Conservation (phyloP, 2,797 vertebrate species). For the Rallus crepitans region DNA sequence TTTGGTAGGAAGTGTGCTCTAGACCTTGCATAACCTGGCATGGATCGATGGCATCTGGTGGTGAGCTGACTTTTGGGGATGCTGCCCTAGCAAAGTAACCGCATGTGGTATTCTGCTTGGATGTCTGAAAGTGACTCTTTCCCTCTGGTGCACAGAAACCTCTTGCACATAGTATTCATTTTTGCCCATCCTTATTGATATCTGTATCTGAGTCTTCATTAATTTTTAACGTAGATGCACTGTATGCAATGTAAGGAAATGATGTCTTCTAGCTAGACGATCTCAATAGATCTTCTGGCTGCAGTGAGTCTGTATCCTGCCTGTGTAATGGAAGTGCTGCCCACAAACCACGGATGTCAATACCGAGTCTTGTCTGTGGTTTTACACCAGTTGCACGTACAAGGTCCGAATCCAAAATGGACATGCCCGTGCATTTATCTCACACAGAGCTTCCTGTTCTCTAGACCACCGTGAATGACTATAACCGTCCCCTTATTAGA, state of each 20-base stretch:
- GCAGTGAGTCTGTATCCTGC: slow-evolving; percentile 33
- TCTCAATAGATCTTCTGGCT: background rate
- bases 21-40: slow-evolving; percentile 32
- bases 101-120: background rate
- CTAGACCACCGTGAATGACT: background rate
- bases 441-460: background rate
- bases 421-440: background rate
- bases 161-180: background rate
- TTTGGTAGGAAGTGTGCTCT: background rate
- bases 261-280: background rate
- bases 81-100: background rate
- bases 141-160: background rate
- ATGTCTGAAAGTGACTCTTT: background rate
- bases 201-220: background rate
- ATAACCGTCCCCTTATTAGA: background rate
- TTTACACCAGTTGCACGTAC: background rate
- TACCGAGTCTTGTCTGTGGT: background rate
- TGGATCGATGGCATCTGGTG: background rate
- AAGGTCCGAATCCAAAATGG: background rate
- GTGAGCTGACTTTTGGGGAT: background rate
- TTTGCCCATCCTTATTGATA: background rate
- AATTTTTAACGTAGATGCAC: slow-evolving; percentile 14
- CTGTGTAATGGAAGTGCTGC: background rate
- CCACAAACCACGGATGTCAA: slow-evolving; percentile 3
- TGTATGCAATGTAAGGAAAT: background rate